These are phyloP conservation scores for Ophonus ardosiacus DNA, from an alignment of 2,888 invertebrate genomes.

Conservation along the genomic window DNA sequence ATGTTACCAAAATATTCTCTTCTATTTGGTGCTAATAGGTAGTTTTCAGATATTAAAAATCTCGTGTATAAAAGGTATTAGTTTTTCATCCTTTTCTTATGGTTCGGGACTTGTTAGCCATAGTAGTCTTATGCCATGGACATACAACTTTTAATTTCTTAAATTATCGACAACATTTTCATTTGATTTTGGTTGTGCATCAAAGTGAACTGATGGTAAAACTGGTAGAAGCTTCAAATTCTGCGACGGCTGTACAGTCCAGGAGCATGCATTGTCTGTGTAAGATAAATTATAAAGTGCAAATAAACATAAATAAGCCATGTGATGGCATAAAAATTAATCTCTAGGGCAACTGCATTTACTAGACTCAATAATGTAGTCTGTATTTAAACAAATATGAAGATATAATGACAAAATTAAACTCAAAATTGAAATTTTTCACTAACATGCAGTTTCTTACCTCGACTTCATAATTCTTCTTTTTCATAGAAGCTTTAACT, in stretches of 20 bases:
- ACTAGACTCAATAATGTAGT: background rate
- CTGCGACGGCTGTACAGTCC: background rate
- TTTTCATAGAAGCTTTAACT: conserved; percentile 6
- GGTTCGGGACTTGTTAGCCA: background rate
- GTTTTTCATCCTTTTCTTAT: background rate
- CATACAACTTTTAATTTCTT: background rate
- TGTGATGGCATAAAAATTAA: background rate
- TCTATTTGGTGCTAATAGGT: background rate
- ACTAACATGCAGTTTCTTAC: background rate
- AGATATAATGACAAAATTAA: background rate
- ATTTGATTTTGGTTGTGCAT: background rate
- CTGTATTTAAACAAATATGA: background rate
- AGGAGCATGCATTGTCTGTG: background rate
- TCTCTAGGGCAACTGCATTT: background rate
- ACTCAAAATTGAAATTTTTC: background rate
- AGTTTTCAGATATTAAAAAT: background rate
- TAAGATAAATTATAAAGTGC: background rate
- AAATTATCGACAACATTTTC: background rate
- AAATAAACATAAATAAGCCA: background rate
- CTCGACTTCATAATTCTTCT: background rate
- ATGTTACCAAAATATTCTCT: background rate
- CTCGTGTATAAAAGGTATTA: background rate
- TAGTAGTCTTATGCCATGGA: background rate
- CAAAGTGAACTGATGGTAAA: background rate
- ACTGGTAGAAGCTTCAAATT: background rate